Conservation (phyloP, 1,140 invertebrate genomes). For the Leguminivora glycinivorella region DNA sequence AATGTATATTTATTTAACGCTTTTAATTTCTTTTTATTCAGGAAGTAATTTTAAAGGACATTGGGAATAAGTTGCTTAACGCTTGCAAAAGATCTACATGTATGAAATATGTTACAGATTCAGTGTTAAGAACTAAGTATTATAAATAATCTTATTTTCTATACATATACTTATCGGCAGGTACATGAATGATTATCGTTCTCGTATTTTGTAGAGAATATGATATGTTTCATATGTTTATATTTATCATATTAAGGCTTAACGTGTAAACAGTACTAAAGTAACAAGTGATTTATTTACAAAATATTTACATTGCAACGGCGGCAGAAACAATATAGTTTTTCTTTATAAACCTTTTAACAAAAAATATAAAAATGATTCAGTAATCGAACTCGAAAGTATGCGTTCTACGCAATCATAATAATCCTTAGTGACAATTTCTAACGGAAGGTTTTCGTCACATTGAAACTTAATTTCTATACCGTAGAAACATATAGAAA, state of each 20-base stretch:
- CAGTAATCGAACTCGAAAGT: no score
- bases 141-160: slow-evolving; percentile 15
- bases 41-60: no score
- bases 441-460: no score
- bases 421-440: no score
- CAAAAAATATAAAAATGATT: no score
- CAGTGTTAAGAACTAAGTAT: not conserved
- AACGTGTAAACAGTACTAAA: not conserved
- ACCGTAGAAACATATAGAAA: no score
- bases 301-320: slow-evolving; percentile 4
- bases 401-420: no score
- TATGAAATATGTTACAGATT: not conserved
- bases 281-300: slow-evolving; percentile 21
- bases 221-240: slow-evolving; percentile 28
- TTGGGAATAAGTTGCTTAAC: no score
- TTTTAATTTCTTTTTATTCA: no score
- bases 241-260: slow-evolving; percentile 21
- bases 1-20: no score
- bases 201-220: slow-evolving; percentile 22
- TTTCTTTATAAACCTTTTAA: not conserved
- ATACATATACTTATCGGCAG: slow-evolving; percentile 25
- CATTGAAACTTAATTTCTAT: no score
- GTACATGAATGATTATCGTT: slow-evolving; percentile 27
- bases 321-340: not conserved
- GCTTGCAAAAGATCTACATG: no score